Evolutionary conservation across 2,888 invertebrate species (phyloP).

Genomic region (Dasypolia templi): DNA sequence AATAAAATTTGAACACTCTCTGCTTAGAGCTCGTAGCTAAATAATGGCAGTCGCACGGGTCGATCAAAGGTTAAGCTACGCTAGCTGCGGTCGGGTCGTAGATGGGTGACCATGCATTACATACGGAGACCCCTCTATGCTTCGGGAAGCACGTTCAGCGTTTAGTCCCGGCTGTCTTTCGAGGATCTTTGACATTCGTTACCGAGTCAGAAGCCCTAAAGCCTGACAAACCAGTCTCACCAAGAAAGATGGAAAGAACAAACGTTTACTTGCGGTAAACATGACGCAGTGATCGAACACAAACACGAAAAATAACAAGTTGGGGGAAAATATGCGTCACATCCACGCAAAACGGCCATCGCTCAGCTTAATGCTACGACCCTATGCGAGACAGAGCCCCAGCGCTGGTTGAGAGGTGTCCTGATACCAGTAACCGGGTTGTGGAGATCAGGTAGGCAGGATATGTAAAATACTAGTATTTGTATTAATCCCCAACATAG

Average conservation of each 20-base stretch:
- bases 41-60: background rate
- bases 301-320: too few relatives aligned
- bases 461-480: background rate
- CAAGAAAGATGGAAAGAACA: too few relatives aligned
- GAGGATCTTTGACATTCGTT: background rate
- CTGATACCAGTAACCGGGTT: background rate
- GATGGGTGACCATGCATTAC: background rate
- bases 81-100: background rate
- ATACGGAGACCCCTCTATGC: background rate
- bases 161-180: background rate
- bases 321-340: too few relatives aligned
- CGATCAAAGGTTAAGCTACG: background rate
- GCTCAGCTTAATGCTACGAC: too few relatives aligned
- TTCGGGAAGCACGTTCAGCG: background rate
- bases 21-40: background rate
- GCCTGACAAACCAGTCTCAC: too few relatives aligned
- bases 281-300: too few relatives aligned
- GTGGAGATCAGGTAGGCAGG: background rate
- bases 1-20: conserved; percentile 8
- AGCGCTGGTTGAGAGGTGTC: too few relatives aligned
- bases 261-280: too few relatives aligned
- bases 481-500: background rate
- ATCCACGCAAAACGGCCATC: too few relatives aligned
- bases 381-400: too few relatives aligned
- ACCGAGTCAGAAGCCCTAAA: background rate